Base-by-base conservation (phyloP, 2,797 vertebrate species). In the Pitangus sulphuratus region DNA sequence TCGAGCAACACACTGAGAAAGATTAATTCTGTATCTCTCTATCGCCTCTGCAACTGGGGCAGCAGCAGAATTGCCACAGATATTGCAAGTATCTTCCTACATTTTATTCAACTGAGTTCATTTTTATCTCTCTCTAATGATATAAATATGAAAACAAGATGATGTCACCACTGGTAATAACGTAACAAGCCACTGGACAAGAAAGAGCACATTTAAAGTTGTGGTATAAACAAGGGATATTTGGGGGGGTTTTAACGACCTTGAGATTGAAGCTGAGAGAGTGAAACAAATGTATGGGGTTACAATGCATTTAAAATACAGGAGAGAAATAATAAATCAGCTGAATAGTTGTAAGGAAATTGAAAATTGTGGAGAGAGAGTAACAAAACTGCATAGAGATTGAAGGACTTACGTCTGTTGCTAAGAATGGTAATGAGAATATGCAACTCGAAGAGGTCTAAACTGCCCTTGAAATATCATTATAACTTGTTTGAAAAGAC, bases 91-190 rank as follows among this genome's bases (percentile, higher is more conserved):
- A 74, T 47, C 65, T 93, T 91, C 87, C 87, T 92, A 60, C 39
- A 61, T 96, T 97, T 97, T 94, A 78, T 97, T 95, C 93, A 96
- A 9, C 51, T 96, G 80, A 84, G 86, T 96, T 96, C 71, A 71
- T 96, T 97, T 98, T 97, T 94, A 95, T 95, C 86, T 85, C 86
- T 84, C 75, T 81, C 97, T 97, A 91, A 96, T 97, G 93, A 95
- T 97, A 95, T 97, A 97, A 95, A 93, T 97, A 91, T 94, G 97
- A 97, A 98, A 97, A 97, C 89, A 96, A 96, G 91, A 91, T 96
- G 56, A 91, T 97, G 95, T 91, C 21, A 1, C 97, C 64, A 66
- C 66, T 71, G 54, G 71, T 94, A 97, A 97, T 96, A 94, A 84
- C 0, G 61, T 97, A 96, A 93, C 96, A 97, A 95, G 28, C 93